Base-by-base conservation (phyloP, 2,888 invertebrate genomes). In the Zeuzera pyrina region DNA sequence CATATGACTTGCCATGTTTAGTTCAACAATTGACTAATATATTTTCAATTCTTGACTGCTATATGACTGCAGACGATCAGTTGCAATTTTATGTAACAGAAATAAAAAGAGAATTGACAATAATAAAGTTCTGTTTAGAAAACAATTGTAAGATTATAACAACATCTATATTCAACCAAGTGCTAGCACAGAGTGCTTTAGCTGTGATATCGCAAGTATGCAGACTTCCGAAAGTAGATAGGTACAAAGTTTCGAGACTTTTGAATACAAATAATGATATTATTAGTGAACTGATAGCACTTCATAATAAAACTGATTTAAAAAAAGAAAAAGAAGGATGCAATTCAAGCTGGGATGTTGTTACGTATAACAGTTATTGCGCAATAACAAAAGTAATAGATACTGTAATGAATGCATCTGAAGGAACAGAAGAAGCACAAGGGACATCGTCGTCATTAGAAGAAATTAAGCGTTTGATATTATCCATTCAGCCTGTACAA, bases 201-300 rank as follows among this genome's bases (percentile, higher is more conserved):
- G 78, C 81, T 40, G 72, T 84, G 28, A 72, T 84, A 62, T 79
- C 84, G n/a, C 84, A 84, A 53, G 76, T 76, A 12, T 84, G 84
- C 46, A 70, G 71, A 35, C 65, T 84, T 19, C 73, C 79, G 2
- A 78, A 74, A 61, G 62, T 84, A 29, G 84, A 84, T 47, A 67
- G 83, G 41, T 84, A 81, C 49, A 84, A 84, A 54, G 78, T 84
- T 25, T 83, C 84, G 3, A 70, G 72, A 49, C 65, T 81, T 29
- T 54, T 84, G 28, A 77, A 71, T 43, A 63, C 68, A 13, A 84
- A 84, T 43, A 79, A 76, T 47, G 81, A 84, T 33, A 71, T 67
- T 41, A 57, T 81, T 31, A 59, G 59, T 11, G 84, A 84, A 39
- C 47, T 84, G 28, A 53, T 61, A 40, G 43, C 45, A 33, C 43